Evolutionary conservation across 2,888 invertebrate genomes (phyloP).

Genomic region (Hemaris fuciformis): DNA sequence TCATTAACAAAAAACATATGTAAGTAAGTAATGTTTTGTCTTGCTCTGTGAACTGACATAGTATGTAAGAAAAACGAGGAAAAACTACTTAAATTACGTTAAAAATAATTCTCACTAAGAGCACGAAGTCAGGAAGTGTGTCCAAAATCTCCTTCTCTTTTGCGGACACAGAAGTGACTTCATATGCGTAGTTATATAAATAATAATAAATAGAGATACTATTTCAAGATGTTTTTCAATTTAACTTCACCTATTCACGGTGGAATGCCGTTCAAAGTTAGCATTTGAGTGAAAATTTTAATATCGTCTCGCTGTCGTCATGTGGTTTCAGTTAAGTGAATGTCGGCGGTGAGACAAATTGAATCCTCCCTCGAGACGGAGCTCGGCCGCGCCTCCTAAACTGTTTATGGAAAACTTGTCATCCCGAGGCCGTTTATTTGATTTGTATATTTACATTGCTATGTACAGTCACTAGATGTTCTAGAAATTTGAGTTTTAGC

Average conservation of each 20-base stretch:
- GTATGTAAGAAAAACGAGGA: too few relatives aligned
- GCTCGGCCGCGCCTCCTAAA: background rate
- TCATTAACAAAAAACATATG: too few relatives aligned
- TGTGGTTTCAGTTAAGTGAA: background rate
- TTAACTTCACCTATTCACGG: background rate
- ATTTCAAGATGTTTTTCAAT: background rate
- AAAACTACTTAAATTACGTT: too few relatives aligned
- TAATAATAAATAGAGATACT: too few relatives aligned
- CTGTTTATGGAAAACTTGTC: slow-evolving; percentile 5
- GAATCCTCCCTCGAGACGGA: slow-evolving; percentile 15
- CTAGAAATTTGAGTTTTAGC: background rate
- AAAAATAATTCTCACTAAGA: too few relatives aligned
- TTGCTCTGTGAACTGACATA: too few relatives aligned
- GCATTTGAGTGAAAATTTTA: background rate
- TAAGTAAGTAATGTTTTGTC: too few relatives aligned
- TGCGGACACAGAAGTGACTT: too few relatives aligned
- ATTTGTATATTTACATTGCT: background rate
- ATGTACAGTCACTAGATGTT: background rate
- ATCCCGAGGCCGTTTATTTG: background rate
- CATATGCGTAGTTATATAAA: too few relatives aligned
- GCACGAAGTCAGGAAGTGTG: too few relatives aligned
- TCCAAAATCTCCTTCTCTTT: too few relatives aligned
- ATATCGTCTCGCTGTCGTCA: background rate
- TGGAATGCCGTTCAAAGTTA: background rate
- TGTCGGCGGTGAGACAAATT: slow-evolving; percentile 15